Percentiles rank a stretch among this genome's conserved stretches.
These are phyloP conservation scores for Lepus americanus DNA, from an alignment of 2,113 vertebrate species.

Conservation along the genomic window DNA sequence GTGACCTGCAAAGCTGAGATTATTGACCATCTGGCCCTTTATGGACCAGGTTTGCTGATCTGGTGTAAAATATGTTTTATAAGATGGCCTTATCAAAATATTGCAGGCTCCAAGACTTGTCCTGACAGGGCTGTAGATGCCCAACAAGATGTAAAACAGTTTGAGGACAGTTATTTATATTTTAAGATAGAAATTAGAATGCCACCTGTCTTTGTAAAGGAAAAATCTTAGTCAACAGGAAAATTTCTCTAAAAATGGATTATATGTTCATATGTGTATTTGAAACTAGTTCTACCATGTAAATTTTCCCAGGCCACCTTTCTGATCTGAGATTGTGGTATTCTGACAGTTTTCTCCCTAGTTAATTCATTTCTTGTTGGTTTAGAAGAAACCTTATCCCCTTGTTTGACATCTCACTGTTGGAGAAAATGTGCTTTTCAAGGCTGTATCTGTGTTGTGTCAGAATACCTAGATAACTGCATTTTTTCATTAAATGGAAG, in stretches of 20 bases:
- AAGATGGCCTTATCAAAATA: background rate
- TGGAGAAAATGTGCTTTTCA: conserved; percentile 35
- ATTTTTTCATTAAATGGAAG: conserved; percentile 4
- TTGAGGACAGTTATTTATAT: conserved; percentile 3
- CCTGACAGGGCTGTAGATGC: background rate
- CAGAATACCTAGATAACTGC: background rate
- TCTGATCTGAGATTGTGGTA: conserved; percentile 42
- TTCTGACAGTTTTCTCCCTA: background rate
- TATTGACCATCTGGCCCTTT: background rate
- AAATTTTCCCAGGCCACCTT: background rate
- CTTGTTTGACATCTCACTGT: conserved; percentile 23
- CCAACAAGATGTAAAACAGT: background rate
- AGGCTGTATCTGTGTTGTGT: background rate
- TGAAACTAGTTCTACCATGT: background rate
- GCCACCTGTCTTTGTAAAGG: background rate
- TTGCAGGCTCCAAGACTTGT: background rate
- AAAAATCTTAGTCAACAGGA: conserved; percentile 38
- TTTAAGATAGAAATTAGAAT: conserved; percentile 45
- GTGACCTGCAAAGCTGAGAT: background rate
- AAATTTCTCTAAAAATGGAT: background rate
- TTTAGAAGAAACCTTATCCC: background rate
- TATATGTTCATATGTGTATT: background rate
- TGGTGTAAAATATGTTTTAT: conserved; percentile 21
- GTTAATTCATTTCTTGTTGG: conserved; percentile 37
- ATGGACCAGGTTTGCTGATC: background rate